phyloP scores from a whole-genome alignment of 2,888 invertebrate species.

The Leucoptera coffeella region DNA sequence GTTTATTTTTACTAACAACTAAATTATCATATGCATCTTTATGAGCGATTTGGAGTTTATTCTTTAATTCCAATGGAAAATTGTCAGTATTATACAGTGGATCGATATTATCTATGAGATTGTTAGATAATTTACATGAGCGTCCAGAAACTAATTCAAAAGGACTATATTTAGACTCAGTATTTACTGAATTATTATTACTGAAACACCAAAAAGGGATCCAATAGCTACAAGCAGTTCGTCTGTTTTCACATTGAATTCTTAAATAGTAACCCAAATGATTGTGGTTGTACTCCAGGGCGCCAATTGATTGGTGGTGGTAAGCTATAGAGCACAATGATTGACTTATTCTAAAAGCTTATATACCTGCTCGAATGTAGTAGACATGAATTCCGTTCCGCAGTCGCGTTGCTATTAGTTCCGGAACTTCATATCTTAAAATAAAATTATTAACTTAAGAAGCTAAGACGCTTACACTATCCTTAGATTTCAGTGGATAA shows the following conservation, averaged over 20 bases:
- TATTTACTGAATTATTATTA: slow-evolving; percentile 1
- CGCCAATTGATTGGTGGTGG: background rate
- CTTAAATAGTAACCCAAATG: background rate
- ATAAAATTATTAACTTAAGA: slow-evolving; percentile 3
- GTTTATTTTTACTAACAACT: background rate
- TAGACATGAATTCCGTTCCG: slow-evolving; percentile 1
- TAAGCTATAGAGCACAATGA: slow-evolving; percentile 1
- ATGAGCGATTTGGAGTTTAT: slow-evolving; percentile 2
- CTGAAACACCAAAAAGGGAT: background rate
- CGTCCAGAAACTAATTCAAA: slow-evolving; percentile 1
- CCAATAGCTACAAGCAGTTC: background rate
- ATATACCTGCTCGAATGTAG: slow-evolving; percentile 3
- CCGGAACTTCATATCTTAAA: slow-evolving; percentile 1
- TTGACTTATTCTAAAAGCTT: slow-evolving; percentile 2
- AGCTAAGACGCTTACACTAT: background rate
- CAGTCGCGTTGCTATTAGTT: slow-evolving; percentile 2
- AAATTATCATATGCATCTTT: slow-evolving; percentile 1
- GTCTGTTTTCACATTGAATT: background rate
- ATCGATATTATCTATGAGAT: background rate
- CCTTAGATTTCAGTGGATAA: background rate
- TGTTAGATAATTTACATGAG: background rate
- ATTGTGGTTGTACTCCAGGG: background rate
- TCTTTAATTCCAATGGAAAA: slow-evolving; percentile 3
- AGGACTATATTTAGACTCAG: slow-evolving; percentile 1
- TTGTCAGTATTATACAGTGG: slow-evolving; percentile 1